Evolutionary conservation across 2,113 vertebrate species (phyloP).

Genomic region (Equus przewalskii): DNA sequence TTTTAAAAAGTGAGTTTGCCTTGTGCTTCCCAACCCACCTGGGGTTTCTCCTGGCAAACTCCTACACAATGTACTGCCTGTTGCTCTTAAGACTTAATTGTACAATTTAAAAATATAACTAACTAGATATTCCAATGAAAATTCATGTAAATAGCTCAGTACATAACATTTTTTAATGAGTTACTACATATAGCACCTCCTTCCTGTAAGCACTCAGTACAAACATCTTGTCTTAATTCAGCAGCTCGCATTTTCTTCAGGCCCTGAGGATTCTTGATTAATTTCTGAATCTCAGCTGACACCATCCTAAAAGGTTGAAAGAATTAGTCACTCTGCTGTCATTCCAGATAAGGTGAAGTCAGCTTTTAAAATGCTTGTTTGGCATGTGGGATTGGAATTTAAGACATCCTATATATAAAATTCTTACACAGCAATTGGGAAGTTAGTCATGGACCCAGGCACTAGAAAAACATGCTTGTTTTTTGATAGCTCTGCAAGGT

Average conservation of each 20-base stretch:
- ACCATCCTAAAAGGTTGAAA: not conserved
- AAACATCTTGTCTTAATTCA: conserved; percentile 69
- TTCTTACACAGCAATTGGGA: conserved; percentile 72
- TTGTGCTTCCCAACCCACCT: not conserved
- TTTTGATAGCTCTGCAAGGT: conserved; percentile 76
- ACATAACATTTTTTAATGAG: conserved; percentile 45
- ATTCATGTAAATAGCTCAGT: conserved; percentile 39
- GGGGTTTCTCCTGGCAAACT: not conserved
- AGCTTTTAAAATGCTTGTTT: conserved; percentile 45
- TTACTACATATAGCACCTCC: conserved; percentile 59
- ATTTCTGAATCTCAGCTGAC: conserved; percentile 57
- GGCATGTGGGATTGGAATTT: conserved; percentile 70
- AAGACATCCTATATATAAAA: conserved; percentile 66
- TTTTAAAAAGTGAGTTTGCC: conserved; percentile 42
- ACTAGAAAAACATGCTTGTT: conserved; percentile 51
- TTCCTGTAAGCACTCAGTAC: not conserved
- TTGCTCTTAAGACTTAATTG: conserved; percentile 39
- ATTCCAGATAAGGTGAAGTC: conserved; percentile 52
- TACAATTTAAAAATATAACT: conserved; percentile 41
- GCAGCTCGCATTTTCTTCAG: not conserved
- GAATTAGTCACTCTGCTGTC: not conserved
- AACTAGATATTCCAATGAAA: conserved; percentile 65
- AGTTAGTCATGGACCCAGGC: conserved; percentile 64
- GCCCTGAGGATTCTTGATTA: conserved; percentile 46
- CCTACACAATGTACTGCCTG: not conserved